Evolutionary conservation across 2,113 vertebrate genomes (phyloP).

Genomic region (Pluvialis apricaria): DNA sequence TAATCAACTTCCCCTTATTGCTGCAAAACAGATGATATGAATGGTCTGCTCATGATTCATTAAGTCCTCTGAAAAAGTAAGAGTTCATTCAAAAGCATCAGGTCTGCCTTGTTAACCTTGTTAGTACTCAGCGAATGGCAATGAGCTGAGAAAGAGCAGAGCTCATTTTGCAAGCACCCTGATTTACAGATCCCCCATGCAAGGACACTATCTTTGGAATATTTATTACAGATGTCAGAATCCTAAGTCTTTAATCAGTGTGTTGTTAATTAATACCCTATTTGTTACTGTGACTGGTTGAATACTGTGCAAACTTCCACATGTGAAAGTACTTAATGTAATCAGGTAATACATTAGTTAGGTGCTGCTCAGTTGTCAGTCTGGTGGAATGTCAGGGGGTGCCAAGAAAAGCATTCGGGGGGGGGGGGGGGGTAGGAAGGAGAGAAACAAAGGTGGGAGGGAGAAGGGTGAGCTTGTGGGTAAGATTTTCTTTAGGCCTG

Average conservation of each 20-base stretch:
- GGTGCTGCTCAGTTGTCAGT: slow-evolving; percentile 22
- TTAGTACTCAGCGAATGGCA: slow-evolving; percentile 13
- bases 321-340: slow-evolving; percentile 35
- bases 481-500: not conserved
- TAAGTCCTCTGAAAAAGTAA: slow-evolving; percentile 36
- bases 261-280: slow-evolving; percentile 43
- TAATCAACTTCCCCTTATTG: not conserved
- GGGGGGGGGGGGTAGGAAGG: too few relatives aligned
- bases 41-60: slow-evolving; percentile 43
- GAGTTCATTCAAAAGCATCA: not conserved
- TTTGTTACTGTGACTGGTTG: slow-evolving; percentile 30
- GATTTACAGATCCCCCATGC: slow-evolving; percentile 33
- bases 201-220: not conserved
- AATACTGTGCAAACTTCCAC: not conserved
- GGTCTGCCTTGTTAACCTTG: slow-evolving; percentile 28
- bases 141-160: slow-evolving; percentile 48
- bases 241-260: slow-evolving; percentile 35
- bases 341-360: slow-evolving; percentile 51
- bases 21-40: not conserved
- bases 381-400: not conserved
- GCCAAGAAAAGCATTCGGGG: slow-evolving; percentile 31
- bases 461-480: not conserved
- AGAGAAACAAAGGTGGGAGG: not conserved
- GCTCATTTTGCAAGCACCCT: not conserved
- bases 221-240: slow-evolving; percentile 19